Base-by-base conservation (phyloP, 2,113 vertebrate genomes). In the Cercocebus atys region DNA sequence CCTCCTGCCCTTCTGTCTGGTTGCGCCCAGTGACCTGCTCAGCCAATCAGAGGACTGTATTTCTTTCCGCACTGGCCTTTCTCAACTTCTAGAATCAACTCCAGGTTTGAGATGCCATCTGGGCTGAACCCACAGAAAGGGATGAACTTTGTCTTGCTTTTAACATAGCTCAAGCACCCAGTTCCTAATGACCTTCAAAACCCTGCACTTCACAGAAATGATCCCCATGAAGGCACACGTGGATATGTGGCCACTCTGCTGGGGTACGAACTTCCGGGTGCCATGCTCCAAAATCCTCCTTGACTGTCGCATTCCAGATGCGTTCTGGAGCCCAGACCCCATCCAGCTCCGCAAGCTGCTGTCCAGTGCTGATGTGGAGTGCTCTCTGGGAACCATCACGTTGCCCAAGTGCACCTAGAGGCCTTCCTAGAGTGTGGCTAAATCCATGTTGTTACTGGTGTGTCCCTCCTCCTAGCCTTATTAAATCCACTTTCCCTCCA, bases 21-120 rank as follows among this genome's bases (percentile, higher is more conserved):
- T 81, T 94, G 93, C 75, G 93, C 79, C 93, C 22, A 30, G 61
- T 89, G 59, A 84, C 83, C 50, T 52, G 38, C 55, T 89, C 80
- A 76, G 82, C 92, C 95, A 93, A 85, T 95, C 87, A 92, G 90
- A 83, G 16, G 23, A 16, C 64, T 5, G 0, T 1, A 57, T 84
- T 1, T 43, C 76, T 95, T 95, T 96, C 88, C 11, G 40, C 35
- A 40, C 70, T 73, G 70, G 80, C 80, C 92, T 96, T 85, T 96
- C 76, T 73, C 90, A 93, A 70, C 59, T 80, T 88, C 84, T 85
- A 43, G 86, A 87, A 96, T 96, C 88, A 94, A 70, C 90, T 96
- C 76, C 85, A 96, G 76, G 61, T 84, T 90, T 35, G 80, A 97
- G 72, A 85, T 4, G 17, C 84, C 94, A 92, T 92, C 92, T 78